Percentiles rank a stretch among this genome's conserved stretches.
These are phyloP conservation scores for Phaedon cochleariae DNA, from an alignment of 2,888 invertebrate genomes.

Conservation along the genomic window DNA sequence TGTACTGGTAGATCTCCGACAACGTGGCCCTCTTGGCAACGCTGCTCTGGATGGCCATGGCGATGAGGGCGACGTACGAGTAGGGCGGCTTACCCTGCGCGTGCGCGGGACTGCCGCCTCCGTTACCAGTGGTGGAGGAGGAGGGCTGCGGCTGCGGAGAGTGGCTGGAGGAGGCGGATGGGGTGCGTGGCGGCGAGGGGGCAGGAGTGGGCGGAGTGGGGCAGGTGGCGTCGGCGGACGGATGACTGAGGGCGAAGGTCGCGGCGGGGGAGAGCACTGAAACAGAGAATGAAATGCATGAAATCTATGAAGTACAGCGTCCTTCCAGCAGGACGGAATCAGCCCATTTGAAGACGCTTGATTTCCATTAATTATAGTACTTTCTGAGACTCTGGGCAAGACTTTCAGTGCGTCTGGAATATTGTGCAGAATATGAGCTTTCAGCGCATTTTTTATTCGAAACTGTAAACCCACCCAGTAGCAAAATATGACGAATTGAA, in stretches of 20 bases:
- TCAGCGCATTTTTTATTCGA: too few species aligned
- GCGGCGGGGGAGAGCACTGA: constrained; percentile 47
- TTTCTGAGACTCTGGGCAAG: too few species aligned
- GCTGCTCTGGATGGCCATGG: constrained; percentile 88
- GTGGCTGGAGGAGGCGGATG: constrained; percentile 48
- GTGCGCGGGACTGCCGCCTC: too few species aligned
- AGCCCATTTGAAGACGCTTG: too few species aligned
- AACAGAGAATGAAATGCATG: too few species aligned
- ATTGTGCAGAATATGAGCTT: too few species aligned
- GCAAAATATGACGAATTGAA: too few species aligned
- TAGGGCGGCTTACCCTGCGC: constrained; percentile 80
- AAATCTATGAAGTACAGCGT: too few species aligned
- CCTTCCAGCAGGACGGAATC: too few species aligned
- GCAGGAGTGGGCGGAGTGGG: constrained; percentile 42
- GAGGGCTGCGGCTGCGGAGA: constrained; percentile 50
- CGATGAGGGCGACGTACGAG: constrained; percentile 93
- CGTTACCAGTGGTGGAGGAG: constrained; percentile 45
- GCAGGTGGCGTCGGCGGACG: constrained; percentile 39
- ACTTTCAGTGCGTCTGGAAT: too few species aligned
- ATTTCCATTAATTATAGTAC: too few species aligned
- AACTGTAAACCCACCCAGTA: too few species aligned
- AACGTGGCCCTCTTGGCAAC: constrained; percentile 79
- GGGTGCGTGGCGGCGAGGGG: constrained; percentile 44
- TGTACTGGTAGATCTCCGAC: constrained; percentile 86
- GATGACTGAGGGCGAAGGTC: constrained; percentile 41